A percentile compares a stretch with the other conserved stretches of the same genome.
Evolutionary conservation across 30 jellyfish, hydroid and myxozoan genomes (phyloP).

Genomic region (Turritopsis dohrnii): DNA sequence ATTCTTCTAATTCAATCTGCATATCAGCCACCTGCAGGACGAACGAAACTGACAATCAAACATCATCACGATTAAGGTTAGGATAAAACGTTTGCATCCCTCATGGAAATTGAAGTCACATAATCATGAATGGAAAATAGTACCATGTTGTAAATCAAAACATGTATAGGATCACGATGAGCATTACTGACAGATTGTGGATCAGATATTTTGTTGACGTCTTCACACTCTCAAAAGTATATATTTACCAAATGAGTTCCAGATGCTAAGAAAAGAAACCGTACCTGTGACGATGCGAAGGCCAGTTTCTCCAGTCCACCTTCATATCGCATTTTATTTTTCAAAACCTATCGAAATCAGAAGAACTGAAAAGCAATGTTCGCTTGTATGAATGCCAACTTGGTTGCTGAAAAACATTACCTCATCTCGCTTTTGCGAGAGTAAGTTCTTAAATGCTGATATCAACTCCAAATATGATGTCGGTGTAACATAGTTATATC

Average conservation of each 20-base stretch:
- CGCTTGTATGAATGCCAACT: neutral
- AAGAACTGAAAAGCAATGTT: neutral
- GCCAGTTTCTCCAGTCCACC: slow-evolving; percentile 95
- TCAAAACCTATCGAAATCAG: slow-evolving; percentile 48
- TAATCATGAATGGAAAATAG: too few species aligned
- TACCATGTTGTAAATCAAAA: too few species aligned
- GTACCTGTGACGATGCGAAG: slow-evolving; percentile 97
- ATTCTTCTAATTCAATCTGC: slow-evolving; percentile 96
- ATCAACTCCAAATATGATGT: slow-evolving; percentile 92
- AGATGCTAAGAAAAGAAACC: neutral
- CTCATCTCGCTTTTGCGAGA: slow-evolving; percentile 85
- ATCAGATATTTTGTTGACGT: too few species aligned
- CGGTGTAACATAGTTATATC: slow-evolving; percentile 96
- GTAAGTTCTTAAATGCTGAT: slow-evolving; percentile 71
- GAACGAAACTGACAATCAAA: neutral
- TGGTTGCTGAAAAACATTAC: slow-evolving; percentile 15
- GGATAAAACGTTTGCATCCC: too few species aligned
- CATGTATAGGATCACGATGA: too few species aligned
- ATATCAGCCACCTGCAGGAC: slow-evolving; percentile 76
- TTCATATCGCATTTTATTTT: slow-evolving; percentile 80
- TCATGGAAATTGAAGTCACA: too few species aligned
- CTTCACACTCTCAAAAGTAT: too few species aligned
- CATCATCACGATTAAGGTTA: neutral
- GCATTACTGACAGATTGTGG: too few species aligned
- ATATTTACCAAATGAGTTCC: neutral